Evolutionary conservation across 2,888 invertebrate species (phyloP).

Genomic region (Lottia scabra): DNA sequence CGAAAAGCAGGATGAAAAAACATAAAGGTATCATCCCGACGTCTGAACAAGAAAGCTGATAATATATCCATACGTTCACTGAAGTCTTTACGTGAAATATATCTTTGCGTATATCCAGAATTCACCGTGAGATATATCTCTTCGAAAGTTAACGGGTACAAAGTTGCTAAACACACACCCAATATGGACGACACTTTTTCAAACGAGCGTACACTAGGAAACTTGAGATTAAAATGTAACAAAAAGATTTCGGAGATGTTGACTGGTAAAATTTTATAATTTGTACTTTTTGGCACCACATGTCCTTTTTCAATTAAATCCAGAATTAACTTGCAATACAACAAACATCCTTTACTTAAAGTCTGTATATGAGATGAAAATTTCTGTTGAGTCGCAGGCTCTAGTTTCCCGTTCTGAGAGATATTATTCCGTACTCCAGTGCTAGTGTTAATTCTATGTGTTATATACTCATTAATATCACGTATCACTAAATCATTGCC

Average conservation of each 20-base stretch:
- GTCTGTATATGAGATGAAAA: slow-evolving; percentile 88
- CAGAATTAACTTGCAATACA: slow-evolving; percentile 90
- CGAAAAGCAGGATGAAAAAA: slow-evolving; percentile 98
- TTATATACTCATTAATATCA: slow-evolving; percentile 89
- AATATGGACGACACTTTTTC: slow-evolving; percentile 86
- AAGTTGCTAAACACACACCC: slow-evolving; percentile 89
- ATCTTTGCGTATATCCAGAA: slow-evolving; percentile 82
- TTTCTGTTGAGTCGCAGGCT: slow-evolving; percentile 59
- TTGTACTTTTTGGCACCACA: slow-evolving; percentile 91
- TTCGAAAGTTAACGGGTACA: slow-evolving; percentile 88
- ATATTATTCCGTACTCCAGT: slow-evolving; percentile 85
- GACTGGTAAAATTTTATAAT: slow-evolving; percentile 79
- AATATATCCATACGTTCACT: slow-evolving; percentile 87
- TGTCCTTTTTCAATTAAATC: slow-evolving; percentile 93
- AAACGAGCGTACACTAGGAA: slow-evolving; percentile 90
- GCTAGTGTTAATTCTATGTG: slow-evolving; percentile 83
- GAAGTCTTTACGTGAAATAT: slow-evolving; percentile 91
- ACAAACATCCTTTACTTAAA: slow-evolving; percentile 88
- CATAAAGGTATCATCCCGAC: slow-evolving; percentile 94
- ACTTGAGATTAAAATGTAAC: slow-evolving; percentile 89
- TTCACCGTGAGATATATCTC: slow-evolving; percentile 96
- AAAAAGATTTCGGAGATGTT: slow-evolving; percentile 78
- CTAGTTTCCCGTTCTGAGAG: slow-evolving; percentile 60
- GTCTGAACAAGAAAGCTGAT: slow-evolving; percentile 87
- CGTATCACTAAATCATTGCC: slow-evolving; percentile 59